These are phyloP conservation scores for Leptothorax acervorum DNA, from an alignment of 2,888 invertebrate species.

Conservation along the genomic window DNA sequence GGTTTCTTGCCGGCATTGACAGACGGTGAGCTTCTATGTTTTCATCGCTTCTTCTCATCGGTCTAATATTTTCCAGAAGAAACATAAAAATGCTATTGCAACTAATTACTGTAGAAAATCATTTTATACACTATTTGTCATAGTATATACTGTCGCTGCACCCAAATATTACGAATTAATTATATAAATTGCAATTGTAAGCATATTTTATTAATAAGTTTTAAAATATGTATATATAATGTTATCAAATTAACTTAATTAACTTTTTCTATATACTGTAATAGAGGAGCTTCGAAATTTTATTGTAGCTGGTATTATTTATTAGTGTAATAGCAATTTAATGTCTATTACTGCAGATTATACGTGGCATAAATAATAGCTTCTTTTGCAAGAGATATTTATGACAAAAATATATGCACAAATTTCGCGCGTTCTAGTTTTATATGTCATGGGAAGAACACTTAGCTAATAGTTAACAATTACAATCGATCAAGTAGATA, in stretches of 20 bases:
- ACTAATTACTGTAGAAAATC: not conserved
- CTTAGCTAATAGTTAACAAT: not conserved
- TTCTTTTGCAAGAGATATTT: conserved; percentile 28
- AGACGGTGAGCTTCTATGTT: conserved; percentile 57
- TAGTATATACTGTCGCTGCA: not conserved
- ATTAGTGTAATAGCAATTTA: not conserved
- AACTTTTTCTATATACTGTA: not conserved
- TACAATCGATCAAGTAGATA: not conserved
- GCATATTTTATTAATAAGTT: not conserved
- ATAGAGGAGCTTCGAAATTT: not conserved
- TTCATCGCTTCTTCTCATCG: conserved; percentile 52
- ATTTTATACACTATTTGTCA: not conserved
- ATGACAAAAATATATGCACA: not conserved
- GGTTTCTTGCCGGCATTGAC: conserved; percentile 66
- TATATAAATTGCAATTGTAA: not conserved
- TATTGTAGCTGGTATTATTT: not conserved
- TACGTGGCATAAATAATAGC: conserved; percentile 12
- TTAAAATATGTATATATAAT: not conserved
- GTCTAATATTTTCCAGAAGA: conserved; percentile 31
- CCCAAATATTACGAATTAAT: not conserved
- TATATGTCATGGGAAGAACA: conserved; percentile 26
- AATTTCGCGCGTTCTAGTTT: conserved; percentile 9
- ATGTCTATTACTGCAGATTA: not conserved
- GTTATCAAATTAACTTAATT: not conserved
- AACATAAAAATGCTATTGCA: not conserved